Conservation (phyloP, 2,113 vertebrate species). For the Fukomys damarensis region DNA sequence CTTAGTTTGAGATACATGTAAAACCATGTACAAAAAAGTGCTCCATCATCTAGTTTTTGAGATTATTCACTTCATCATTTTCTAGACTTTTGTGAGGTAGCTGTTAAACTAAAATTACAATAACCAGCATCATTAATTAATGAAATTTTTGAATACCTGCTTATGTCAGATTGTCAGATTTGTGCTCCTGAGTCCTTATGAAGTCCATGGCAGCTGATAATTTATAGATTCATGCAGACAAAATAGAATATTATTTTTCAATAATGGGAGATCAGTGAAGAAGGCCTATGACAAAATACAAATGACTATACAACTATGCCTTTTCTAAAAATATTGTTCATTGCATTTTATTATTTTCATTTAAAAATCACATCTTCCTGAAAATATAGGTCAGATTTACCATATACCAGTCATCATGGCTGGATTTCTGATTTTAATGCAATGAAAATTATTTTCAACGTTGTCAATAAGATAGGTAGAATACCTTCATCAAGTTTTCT, state of each 20-base stretch:
- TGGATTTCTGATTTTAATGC: constrained; percentile 14
- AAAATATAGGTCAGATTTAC: neutral
- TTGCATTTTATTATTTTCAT: neutral
- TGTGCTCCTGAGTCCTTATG: neutral
- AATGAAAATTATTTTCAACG: constrained; percentile 11
- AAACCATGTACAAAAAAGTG: neutral
- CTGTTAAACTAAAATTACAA: neutral
- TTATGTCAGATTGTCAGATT: neutral
- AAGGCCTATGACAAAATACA: neutral
- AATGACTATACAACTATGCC: neutral
- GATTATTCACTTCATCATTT: neutral
- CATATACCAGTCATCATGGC: neutral
- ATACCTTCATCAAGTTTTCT: neutral
- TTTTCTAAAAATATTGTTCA: neutral
- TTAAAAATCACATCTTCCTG: neutral
- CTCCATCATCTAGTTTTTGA: neutral
- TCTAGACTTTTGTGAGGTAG: neutral
- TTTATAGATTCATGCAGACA: neutral
- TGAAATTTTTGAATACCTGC: neutral
- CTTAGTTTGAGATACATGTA: neutral
- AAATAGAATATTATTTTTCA: neutral
- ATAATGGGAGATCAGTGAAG: neutral
- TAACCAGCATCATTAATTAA: neutral
- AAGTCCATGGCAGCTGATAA: neutral
- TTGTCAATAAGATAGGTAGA: neutral